Evolutionary conservation across 2,888 invertebrate genomes (phyloP), one percentile per base, ranked within the genome.

Genomic region (Schrankia costaestrigalis): DNA sequence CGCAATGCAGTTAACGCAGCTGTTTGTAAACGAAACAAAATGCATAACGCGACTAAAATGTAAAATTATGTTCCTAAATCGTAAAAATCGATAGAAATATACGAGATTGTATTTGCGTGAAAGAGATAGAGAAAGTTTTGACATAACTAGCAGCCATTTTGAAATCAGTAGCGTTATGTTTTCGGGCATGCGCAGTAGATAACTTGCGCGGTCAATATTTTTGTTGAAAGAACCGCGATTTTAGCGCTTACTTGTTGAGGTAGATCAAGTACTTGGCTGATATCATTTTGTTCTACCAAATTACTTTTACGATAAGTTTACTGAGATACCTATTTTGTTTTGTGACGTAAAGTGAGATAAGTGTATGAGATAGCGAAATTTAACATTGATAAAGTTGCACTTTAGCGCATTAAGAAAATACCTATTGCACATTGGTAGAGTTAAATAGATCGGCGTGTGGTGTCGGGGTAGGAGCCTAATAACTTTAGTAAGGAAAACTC

Each of bases 121-220:
- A 12, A 46, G 26, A 19, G 51, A 46, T 12, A 9, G n/a, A 6
- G 13, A 5, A 13, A 22, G 1, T 26, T 31, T 23, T 36, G 45
- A 45, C 34, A 40, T 6, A 28, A 19, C 28, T 21, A 6, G 26
- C 21, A 12, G 24, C 19, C 25, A 30, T 28, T 28, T 44, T 48
- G 15, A 6, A 32, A 34, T 46, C 29, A 8, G 23, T 6, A 13
- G 41, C 35, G 30, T 43, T 13, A 23, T 11, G 11, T 12, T 42
- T 27, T 31, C 7, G 32, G 51, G 51, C 62, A 56, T 55, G 62
- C 64, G 62, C 40, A n/a, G 12, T 15, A 3, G 13, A 6, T 3
- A 8, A 40, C 36, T 31, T 51, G 48, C 47, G 45, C 47, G 48
- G 35, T 57, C 47, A 46, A 56, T 53, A 49, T 26, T 2, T 15